Conservation (phyloP, 1,140 invertebrate genomes). For the Drosophila miranda region DNA sequence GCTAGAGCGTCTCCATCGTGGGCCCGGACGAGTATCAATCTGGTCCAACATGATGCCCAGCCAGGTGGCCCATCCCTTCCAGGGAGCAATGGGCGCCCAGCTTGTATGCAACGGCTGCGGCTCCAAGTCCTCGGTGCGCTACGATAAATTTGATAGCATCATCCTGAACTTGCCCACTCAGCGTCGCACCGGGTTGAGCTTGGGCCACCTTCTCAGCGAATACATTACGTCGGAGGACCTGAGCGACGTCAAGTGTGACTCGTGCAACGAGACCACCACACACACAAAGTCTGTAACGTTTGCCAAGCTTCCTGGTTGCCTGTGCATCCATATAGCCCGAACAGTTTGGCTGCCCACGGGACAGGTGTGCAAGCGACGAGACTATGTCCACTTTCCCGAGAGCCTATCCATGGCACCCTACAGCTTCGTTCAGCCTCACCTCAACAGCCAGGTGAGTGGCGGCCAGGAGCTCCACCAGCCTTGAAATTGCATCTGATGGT, state of each 20-base stretch:
- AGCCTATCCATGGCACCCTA: conserved; percentile 91
- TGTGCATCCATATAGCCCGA: conserved; percentile 92
- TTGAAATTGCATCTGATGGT: no score
- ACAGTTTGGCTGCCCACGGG: conserved; percentile 91
- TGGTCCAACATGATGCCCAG: conserved; percentile 83
- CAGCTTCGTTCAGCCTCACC: conserved; percentile 85
- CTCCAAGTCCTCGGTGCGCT: conserved; percentile 91
- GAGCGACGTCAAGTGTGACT: conserved; percentile 91
- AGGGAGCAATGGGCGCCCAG: conserved; percentile 92
- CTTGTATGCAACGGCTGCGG: conserved; percentile 91
- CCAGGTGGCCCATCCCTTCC: conserved; percentile 86
- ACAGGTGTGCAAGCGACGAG: conserved; percentile 90
- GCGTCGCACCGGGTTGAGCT: conserved; percentile 72
- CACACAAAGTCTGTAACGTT: conserved; percentile 93
- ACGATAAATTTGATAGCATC: conserved; percentile 95
- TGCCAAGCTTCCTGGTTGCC: conserved; percentile 85
- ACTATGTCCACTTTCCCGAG: conserved; percentile 94
- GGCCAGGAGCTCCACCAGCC: no score
- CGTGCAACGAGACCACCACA: conserved; percentile 86
- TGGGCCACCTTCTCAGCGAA: conserved; percentile 88
- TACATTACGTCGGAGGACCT: conserved; percentile 93
- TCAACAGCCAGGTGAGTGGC: conserved; percentile 82
- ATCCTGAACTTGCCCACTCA: conserved; percentile 88
- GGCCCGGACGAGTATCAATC: conserved; percentile 78
- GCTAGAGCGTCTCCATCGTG: conserved; percentile 81